Evolutionary conservation across 2,888 invertebrate species (phyloP).

Genomic region (Melanostoma scalare): DNA sequence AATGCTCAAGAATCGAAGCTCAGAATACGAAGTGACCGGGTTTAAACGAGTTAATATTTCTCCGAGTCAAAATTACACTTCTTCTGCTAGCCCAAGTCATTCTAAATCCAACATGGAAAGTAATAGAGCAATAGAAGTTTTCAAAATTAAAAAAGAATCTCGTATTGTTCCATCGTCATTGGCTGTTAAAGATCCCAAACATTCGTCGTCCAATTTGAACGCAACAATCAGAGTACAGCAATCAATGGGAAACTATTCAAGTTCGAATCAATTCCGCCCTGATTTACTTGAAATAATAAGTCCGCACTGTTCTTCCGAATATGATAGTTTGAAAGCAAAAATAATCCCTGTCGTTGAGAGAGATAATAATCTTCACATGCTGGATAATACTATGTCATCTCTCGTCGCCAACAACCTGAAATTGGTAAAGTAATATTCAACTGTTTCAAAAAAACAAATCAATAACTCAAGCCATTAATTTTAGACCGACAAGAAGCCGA

Average conservation of each 20-base stretch:
- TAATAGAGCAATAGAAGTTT: neutral
- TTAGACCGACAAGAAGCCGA: conserved; percentile 74
- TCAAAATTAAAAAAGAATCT: conserved; percentile 73
- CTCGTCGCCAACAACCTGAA: conserved; percentile 20
- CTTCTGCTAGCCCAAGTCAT: conserved; percentile 1
- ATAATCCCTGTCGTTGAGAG: conserved; percentile 22
- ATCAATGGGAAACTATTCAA: conserved; percentile 75
- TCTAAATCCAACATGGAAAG: neutral
- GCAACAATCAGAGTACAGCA: conserved; percentile 81
- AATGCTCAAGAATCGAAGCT: conserved; percentile 74
- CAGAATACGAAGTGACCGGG: conserved; percentile 38
- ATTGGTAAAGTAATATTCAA: conserved; percentile 28
- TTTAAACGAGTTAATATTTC: conserved; percentile 19
- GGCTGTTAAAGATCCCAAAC: conserved; percentile 79
- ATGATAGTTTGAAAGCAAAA: conserved; percentile 74
- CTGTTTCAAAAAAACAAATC: conserved; percentile 29
- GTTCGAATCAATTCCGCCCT: conserved; percentile 88
- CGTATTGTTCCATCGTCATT: conserved; percentile 81
- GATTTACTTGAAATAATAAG: conserved; percentile 93
- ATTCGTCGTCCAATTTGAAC: conserved; percentile 78
- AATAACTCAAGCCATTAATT: conserved; percentile 77
- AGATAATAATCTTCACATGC: neutral
- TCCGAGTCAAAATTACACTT: conserved; percentile 38
- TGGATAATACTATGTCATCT: conserved; percentile 19
- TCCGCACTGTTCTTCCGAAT: conserved; percentile 85